Evolutionary conservation across 2,113 vertebrate species (phyloP).

Genomic region (Fukomys damarensis): DNA sequence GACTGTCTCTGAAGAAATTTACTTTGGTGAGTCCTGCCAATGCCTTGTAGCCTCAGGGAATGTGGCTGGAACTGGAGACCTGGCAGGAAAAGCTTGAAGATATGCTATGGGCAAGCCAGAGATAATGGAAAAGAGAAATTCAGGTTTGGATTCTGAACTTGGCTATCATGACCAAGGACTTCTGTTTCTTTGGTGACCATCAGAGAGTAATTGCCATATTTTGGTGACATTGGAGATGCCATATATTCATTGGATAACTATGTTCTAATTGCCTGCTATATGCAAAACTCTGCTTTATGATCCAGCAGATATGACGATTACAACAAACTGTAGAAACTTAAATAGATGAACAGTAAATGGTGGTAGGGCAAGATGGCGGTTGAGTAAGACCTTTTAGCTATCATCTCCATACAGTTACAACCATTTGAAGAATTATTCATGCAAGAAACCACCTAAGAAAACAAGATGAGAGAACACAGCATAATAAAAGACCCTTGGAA

Average conservation of each 20-base stretch:
- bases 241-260: not conserved
- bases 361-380: not conserved
- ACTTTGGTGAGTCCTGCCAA: conserved; percentile 44
- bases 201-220: not conserved
- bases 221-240: not conserved
- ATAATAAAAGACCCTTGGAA: not conserved
- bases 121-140: not conserved
- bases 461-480: not conserved
- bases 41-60: conserved; percentile 40
- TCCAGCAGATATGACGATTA: not conserved
- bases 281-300: not conserved
- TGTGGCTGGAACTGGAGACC: not conserved
- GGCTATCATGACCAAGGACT: not conserved
- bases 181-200: not conserved
- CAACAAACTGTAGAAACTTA: not conserved
- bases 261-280: not conserved
- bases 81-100: not conserved
- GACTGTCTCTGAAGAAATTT: conserved; percentile 76
- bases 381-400: not conserved
- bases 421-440: not conserved
- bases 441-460: not conserved
- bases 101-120: not conserved
- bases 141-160: not conserved
- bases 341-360: not conserved
- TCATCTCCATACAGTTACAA: not conserved